A percentile compares a stretch with the other conserved stretches of the same genome.
These are phyloP conservation scores for Anguilla pacifica DNA, from an alignment of 2,797 vertebrate species.

Conservation along the genomic window DNA sequence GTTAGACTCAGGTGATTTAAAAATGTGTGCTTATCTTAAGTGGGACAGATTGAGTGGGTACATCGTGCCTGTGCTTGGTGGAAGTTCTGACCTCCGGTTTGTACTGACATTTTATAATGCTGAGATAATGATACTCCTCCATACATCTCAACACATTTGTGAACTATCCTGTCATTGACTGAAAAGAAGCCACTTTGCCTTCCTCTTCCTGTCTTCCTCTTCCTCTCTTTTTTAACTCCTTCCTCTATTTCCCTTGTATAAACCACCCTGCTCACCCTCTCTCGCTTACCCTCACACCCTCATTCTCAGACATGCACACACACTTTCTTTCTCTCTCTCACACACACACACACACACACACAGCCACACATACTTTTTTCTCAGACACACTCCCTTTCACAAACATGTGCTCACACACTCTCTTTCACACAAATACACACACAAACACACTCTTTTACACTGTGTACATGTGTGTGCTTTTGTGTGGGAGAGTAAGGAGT, in stretches of 20 bases:
- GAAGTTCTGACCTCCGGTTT: neutral
- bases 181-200: slow-evolving; percentile 8
- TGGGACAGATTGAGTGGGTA: neutral
- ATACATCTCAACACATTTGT: neutral
- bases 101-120: neutral
- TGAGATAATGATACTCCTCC: neutral
- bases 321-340: neutral
- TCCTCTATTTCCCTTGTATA: slow-evolving; percentile 56
- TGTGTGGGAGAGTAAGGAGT: too few relatives aligned
- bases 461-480: neutral
- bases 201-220: slow-evolving; percentile 53
- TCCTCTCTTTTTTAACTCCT: slow-evolving; percentile 49
- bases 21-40: neutral
- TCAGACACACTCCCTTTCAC: neutral
- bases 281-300: neutral
- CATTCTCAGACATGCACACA: slow-evolving; percentile 29
- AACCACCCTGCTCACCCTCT: slow-evolving; percentile 4
- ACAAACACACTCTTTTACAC: too few relatives aligned
- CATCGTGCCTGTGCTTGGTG: neutral
- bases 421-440: too few relatives aligned
- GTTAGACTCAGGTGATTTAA: neutral
- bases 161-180: slow-evolving; percentile 48
- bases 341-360: slow-evolving; percentile 10
- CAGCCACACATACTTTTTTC: slow-evolving; percentile 24
- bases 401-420: neutral